Evolutionary conservation across 2,888 invertebrate species (phyloP).

Genomic region (Lepidocyrtoides sp.): DNA sequence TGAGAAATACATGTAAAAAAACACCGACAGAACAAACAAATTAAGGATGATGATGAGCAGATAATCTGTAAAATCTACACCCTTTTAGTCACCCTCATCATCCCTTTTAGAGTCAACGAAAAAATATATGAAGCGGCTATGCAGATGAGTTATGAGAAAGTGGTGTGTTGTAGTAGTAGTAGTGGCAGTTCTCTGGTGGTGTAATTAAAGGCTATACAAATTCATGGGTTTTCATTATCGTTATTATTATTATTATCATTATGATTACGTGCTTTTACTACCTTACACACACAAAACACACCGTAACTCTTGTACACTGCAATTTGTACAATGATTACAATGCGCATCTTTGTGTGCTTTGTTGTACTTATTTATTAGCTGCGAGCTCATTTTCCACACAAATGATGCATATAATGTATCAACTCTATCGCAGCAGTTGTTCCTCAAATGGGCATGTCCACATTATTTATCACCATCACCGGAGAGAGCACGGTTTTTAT

Average conservation of each 20-base stretch:
- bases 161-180: not conserved
- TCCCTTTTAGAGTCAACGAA: constrained; percentile 59
- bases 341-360: constrained; percentile 46
- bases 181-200: constrained; percentile 55
- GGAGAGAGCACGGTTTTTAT: constrained; percentile 12
- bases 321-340: constrained; percentile 57
- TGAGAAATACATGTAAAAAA: constrained; percentile 30
- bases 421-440: constrained; percentile 71
- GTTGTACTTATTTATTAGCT: constrained; percentile 37
- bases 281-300: not conserved
- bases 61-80: constrained; percentile 80
- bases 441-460: constrained; percentile 76
- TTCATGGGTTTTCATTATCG: constrained; percentile 72
- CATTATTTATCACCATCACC: constrained; percentile 68
- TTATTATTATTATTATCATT: constrained; percentile 61
- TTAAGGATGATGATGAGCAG: constrained; percentile 78
- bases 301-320: not conserved
- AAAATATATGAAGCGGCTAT: not conserved
- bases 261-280: constrained; percentile 42
- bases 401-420: constrained; percentile 10
- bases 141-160: not conserved
- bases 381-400: constrained; percentile 49
- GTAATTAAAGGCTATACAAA: constrained; percentile 80
- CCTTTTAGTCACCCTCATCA: constrained; percentile 70
- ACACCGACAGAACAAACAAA: constrained; percentile 79